phyloP scores from a whole-genome alignment of 2,888 invertebrate genomes.

The Caenorhabditis imperialis region DNA sequence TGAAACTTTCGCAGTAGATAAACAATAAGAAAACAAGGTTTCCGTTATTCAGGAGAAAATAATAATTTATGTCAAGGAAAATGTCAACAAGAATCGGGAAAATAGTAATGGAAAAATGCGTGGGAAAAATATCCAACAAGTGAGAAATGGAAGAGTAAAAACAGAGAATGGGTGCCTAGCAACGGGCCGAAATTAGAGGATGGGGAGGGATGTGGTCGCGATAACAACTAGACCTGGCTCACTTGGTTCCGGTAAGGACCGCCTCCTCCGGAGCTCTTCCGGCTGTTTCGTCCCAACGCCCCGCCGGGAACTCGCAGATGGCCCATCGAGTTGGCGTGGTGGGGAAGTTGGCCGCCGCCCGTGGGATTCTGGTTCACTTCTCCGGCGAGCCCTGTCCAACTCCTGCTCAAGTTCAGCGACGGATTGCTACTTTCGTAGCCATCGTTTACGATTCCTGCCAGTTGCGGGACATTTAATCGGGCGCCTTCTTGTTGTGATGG shows the following conservation, averaged over 20 bases:
- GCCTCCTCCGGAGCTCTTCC: conserved; percentile 27
- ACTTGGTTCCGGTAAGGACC: conserved; percentile 39
- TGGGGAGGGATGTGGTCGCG: neutral
- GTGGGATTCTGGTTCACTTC: conserved; percentile 25
- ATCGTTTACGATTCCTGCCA: conserved; percentile 46
- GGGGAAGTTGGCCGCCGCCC: conserved; percentile 12
- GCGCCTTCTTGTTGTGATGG: conserved; percentile 11
- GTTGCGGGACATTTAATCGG: conserved; percentile 28
- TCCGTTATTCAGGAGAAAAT: neutral
- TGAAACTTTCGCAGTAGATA: too few relatives aligned
- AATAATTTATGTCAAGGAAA: too few relatives aligned
- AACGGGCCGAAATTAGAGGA: conserved; percentile 3
- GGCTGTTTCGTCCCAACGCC: neutral
- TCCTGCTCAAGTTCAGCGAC: conserved; percentile 41
- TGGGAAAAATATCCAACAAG: neutral
- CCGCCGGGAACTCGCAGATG: conserved; percentile 28
- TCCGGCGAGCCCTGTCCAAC: conserved; percentile 30
- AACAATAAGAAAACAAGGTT: too few relatives aligned
- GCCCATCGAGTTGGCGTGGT: conserved; percentile 34
- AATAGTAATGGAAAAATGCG: neutral
- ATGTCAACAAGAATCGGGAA: too few relatives aligned
- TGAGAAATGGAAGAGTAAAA: neutral
- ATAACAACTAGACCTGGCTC: conserved; percentile 37
- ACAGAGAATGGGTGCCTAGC: conserved; percentile 11
- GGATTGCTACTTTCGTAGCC: conserved; percentile 43